phyloP scores from a whole-genome alignment of 1,140 invertebrate genomes.

The Zaprionus taronus region DNA sequence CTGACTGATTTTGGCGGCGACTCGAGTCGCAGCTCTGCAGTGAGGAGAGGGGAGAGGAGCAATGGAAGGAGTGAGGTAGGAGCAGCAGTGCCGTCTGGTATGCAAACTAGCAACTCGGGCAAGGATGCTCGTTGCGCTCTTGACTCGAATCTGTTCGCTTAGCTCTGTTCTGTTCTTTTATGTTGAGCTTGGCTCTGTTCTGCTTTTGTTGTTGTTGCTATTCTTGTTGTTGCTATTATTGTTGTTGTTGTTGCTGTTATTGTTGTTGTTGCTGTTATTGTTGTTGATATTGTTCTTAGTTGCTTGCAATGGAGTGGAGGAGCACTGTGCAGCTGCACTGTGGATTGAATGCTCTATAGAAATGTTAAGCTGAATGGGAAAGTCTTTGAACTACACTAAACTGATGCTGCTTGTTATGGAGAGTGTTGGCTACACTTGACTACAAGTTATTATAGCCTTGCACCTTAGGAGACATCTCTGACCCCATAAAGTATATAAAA shows the following conservation, averaged over 20 bases:
- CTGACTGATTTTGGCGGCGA: conserved; percentile 66
- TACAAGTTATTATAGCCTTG: not conserved
- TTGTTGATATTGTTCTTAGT: not conserved
- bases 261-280: conserved; percentile 1
- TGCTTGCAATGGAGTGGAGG: conserved; percentile 1
- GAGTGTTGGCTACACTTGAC: not conserved
- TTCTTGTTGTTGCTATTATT: not conserved
- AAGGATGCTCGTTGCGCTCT: conserved; percentile 75
- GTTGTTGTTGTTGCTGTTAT: not conserved
- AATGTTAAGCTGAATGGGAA: not conserved
- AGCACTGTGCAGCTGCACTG: not conserved
- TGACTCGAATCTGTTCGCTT: conserved; percentile 43
- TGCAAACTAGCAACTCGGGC: conserved; percentile 79
- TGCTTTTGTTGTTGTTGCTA: conserved; percentile 6
- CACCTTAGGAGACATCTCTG: too few relatives aligned
- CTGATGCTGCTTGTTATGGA: not conserved
- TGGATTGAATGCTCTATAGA: not conserved
- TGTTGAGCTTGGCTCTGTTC: conserved; percentile 34
- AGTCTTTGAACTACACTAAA: not conserved
- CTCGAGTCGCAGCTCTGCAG: conserved; percentile 17
- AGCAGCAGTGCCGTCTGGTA: conserved; percentile 58
- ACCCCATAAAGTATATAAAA: too few relatives aligned
- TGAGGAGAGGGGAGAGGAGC: not conserved
- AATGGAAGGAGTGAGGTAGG: not conserved
- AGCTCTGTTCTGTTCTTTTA: conserved; percentile 27